Evolutionary conservation across 2,113 vertebrate species (phyloP).

Genomic region (Bujurquina vittata): DNA sequence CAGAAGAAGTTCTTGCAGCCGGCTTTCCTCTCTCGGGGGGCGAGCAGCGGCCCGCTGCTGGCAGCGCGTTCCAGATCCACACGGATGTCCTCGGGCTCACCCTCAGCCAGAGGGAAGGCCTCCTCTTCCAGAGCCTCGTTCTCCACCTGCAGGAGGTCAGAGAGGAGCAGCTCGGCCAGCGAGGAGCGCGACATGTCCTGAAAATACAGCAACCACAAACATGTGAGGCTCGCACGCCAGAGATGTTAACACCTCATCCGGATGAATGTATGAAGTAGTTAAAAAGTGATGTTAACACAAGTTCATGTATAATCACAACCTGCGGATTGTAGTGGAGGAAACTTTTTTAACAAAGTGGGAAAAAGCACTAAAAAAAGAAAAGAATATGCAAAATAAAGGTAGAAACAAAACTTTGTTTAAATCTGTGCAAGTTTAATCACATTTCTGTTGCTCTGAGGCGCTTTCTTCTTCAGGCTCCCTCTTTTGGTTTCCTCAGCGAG

Average conservation of each 20-base stretch:
- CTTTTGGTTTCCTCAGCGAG: too few species aligned
- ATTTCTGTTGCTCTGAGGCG: too few species aligned
- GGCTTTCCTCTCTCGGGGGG: constrained; percentile 94
- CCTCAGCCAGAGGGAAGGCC: constrained; percentile 76
- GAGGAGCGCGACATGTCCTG: constrained; percentile 91
- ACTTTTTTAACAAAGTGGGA: background rate
- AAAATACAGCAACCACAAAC: background rate
- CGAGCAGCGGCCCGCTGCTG: constrained; percentile 78
- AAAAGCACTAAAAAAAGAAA: too few species aligned
- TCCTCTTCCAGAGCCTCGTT: constrained; percentile 94
- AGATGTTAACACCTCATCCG: too few species aligned
- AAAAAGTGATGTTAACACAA: too few species aligned
- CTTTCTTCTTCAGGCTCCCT: too few species aligned
- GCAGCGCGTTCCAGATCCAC: constrained; percentile 86
- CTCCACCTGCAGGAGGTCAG: constrained; percentile 92
- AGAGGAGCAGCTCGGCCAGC: constrained; percentile 88
- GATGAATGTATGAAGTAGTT: background rate
- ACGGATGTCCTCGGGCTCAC: constrained; percentile 87
- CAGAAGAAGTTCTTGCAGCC: constrained; percentile 99
- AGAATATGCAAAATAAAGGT: too few species aligned
- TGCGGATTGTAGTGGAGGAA: too few species aligned
- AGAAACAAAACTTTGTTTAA: too few species aligned
- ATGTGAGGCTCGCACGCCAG: too few species aligned
- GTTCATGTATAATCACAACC: background rate
- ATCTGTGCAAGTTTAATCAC: background rate